Evolutionary conservation across 2,113 vertebrate species (phyloP).

Genomic region (Phainopepla nitens): DNA sequence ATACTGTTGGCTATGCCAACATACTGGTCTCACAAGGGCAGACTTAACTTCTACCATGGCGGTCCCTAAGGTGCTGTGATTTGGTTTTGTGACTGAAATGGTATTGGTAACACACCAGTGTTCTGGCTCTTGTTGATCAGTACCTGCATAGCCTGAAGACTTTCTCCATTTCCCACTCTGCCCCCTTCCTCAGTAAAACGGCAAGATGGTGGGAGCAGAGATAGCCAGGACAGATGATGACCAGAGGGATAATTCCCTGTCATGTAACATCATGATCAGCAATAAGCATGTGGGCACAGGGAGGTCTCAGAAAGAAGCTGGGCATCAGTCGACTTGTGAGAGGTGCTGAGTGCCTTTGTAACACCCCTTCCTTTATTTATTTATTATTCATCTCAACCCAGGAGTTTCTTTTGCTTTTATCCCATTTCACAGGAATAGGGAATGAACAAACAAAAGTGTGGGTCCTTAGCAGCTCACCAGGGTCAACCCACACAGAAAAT

Average conservation of each 20-base stretch:
- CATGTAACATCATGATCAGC: not conserved
- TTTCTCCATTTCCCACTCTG: not conserved
- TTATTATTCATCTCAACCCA: not conserved
- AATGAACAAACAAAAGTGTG: not conserved
- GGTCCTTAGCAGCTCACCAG: not conserved
- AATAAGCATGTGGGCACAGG: not conserved
- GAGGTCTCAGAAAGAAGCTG: not conserved
- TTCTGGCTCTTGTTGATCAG: not conserved
- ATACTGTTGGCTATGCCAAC: not conserved
- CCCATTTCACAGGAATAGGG: not conserved
- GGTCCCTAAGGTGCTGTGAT: not conserved
- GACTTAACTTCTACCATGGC: not conserved
- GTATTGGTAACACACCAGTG: not conserved
- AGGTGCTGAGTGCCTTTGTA: not conserved
- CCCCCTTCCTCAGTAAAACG: fast-evolving
- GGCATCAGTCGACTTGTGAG: not conserved
- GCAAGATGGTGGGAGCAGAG: not conserved
- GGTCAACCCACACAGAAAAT: not conserved
- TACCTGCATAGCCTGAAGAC: not conserved
- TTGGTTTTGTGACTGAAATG: not conserved
- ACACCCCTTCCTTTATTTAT: not conserved
- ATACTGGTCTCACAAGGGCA: not conserved
- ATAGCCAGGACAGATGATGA: not conserved
- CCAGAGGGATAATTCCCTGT: not conserved
- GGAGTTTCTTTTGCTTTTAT: not conserved